Conservation (phyloP, 92 coral and sea anemone genomes). For the Epizoanthus fatuus region DNA sequence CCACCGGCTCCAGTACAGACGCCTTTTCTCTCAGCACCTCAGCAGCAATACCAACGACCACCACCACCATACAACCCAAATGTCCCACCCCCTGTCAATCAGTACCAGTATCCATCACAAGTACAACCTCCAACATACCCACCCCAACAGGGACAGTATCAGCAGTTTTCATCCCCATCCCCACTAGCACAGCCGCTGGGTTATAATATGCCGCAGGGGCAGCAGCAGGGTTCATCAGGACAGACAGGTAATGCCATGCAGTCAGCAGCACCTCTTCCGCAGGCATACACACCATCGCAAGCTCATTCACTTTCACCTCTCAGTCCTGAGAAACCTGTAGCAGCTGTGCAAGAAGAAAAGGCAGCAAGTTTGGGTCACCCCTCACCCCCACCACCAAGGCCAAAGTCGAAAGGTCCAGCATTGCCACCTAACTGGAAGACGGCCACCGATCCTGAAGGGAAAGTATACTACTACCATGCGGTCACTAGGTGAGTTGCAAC, state of each 20-base stretch:
- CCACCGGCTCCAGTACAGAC: slow-evolving; percentile 37
- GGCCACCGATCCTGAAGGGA: slow-evolving; percentile 96
- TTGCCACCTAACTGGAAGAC: slow-evolving; percentile 96
- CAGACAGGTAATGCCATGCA: slow-evolving; percentile 8
- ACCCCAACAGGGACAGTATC: slow-evolving; percentile 60
- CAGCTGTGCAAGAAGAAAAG: slow-evolving; percentile 4
- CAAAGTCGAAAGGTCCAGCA: slow-evolving; percentile 56
- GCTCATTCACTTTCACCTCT: not conserved
- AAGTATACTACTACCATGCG: slow-evolving; percentile 93
- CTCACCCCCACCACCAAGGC: slow-evolving; percentile 69
- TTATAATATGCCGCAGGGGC: slow-evolving; percentile 9
- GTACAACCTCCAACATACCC: slow-evolving; percentile 6
- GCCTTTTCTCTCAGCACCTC: slow-evolving; percentile 23
- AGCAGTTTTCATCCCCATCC: slow-evolving; percentile 60
- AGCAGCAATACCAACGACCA: slow-evolving; percentile 72
- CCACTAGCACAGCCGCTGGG: slow-evolving; percentile 30
- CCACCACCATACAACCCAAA: slow-evolving; percentile 55
- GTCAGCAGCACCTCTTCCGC: not conserved
- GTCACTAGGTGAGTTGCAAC: slow-evolving; percentile 79
- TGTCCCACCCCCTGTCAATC: slow-evolving; percentile 31
- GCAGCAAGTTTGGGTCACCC: slow-evolving; percentile 12
- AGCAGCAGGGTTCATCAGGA: slow-evolving; percentile 17
- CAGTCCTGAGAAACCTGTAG: slow-evolving; percentile 20
- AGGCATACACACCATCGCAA: slow-evolving; percentile 26
- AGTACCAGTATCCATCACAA: slow-evolving; percentile 37